Evolutionary conservation across 2,797 vertebrate species (phyloP), one percentile per base, ranked within the genome.

Genomic region (Periophthalmus magnuspinnatus): DNA sequence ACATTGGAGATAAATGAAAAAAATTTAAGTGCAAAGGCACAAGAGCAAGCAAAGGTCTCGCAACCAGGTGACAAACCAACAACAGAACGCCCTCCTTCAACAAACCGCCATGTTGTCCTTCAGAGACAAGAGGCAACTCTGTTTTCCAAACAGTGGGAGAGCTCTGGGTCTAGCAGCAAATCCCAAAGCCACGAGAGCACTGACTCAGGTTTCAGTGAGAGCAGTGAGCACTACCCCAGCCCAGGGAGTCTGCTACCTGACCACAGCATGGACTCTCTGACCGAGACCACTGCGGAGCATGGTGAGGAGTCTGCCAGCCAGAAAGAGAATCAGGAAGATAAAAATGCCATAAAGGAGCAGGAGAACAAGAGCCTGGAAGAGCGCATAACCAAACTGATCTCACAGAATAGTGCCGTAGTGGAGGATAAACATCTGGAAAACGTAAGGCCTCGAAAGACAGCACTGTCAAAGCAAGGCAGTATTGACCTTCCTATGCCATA

Each of bases 401-500:
- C 96, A 5, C 95, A 97, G 68, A 99, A 99, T 72, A 94, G 95
- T 78, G 95, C 94, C 0, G 94, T 99, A 34, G 95, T 99, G 72
- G 96, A 97, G 24, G 95, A 99, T 69, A 95, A 95, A 3, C 94
- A 95, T 33, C 85, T 99, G 81, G 96, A 97, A 75, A 95, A 94
- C 0, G 96, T 99, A 13, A 93, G 97, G 63, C 97, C 98, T 19
- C 92, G 97, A 69, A 99, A 98, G 91, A 98, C 96, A 0, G 86
- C 96, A 70, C 85, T 99, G 63, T 97, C 95, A 17, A 97, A 98
- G 74, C 97, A 98, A 87, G 98, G 98, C 6, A 99, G 98, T 86
- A 97, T 99, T 2, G 97, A 99, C 84, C 94, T 99, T 67, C 97
- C 97, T 1, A 93, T 96, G 96, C 97, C 96, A 0, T 98, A 99